Conservation (phyloP, 1,140 invertebrate genomes). For the Homarus americanus region DNA sequence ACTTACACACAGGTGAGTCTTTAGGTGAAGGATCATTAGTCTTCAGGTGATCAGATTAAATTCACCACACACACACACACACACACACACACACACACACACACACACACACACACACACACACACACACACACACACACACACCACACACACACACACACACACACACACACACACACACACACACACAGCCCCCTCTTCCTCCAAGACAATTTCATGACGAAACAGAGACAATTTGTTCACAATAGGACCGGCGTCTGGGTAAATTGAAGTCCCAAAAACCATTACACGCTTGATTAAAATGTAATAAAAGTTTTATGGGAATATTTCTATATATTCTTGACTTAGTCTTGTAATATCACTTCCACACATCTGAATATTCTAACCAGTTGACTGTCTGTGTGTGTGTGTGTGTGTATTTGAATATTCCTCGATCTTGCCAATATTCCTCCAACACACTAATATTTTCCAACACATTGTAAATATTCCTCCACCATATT, state of each 20-base stretch:
- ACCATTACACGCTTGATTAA: conserved; percentile 52
- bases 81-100: not conserved
- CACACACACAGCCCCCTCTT: not conserved
- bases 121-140: conserved; percentile 7
- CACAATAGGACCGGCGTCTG: conserved; percentile 45
- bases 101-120: conserved; percentile 18
- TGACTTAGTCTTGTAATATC: not conserved
- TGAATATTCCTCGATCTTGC: no score
- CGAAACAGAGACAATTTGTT: conserved; percentile 47
- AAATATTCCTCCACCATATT: no score
- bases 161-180: not conserved
- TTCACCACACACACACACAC: not conserved
- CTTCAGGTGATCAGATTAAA: no score
- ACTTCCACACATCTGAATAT: not conserved
- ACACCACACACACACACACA: not conserved
- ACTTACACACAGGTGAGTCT: no score
- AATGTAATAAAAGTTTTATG: conserved; percentile 49
- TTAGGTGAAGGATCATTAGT: no score
- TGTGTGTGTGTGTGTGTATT: not conserved
- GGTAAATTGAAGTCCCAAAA: conserved; percentile 49
- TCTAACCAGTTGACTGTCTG: not conserved
- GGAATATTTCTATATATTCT: not conserved
- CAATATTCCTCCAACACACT: no score
- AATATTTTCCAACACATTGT: no score
- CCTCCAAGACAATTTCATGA: conserved; percentile 19